These are phyloP conservation scores for Junonia oenone DNA, from an alignment of 2,888 invertebrate genomes.

Conservation along the genomic window DNA sequence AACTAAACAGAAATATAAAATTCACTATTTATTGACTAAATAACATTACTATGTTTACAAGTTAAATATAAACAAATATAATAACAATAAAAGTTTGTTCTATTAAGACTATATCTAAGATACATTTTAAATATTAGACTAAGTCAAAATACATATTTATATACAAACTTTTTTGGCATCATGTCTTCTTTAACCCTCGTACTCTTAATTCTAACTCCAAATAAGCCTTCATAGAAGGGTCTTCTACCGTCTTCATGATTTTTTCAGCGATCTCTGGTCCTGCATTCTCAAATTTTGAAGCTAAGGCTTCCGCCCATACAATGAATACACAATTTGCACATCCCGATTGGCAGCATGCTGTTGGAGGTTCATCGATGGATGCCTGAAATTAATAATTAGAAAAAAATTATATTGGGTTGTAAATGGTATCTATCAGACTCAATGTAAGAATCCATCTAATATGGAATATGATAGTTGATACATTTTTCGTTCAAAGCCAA, in stretches of 20 bases:
- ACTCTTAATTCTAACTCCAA: slow-evolving; percentile 86
- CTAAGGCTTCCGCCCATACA: slow-evolving; percentile 89
- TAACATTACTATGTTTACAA: not conserved
- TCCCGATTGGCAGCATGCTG: slow-evolving; percentile 94
- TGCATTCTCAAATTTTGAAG: slow-evolving; percentile 78
- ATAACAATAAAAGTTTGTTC: not conserved
- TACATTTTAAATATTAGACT: no score
- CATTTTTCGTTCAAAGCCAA: no score
- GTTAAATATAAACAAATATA: not conserved
- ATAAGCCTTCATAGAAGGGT: slow-evolving; percentile 91
- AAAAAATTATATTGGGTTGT: no score
- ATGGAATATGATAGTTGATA: no score
- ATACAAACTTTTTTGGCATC: no score
- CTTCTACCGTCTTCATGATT: slow-evolving; percentile 87
- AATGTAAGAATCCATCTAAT: no score
- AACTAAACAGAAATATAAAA: not conserved
- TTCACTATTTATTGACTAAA: not conserved
- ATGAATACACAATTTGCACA: slow-evolving; percentile 97
- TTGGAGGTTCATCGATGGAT: slow-evolving; percentile 84
- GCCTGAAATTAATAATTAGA: slow-evolving; percentile 42
- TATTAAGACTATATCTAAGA: no score
- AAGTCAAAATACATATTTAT: no score
- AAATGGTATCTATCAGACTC: no score
- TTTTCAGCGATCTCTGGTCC: slow-evolving; percentile 84
- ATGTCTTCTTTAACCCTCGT: slow-evolving; percentile 41